Base-by-base conservation (phyloP, 2,888 invertebrate genomes). In the Drosophila multiciliata region DNA sequence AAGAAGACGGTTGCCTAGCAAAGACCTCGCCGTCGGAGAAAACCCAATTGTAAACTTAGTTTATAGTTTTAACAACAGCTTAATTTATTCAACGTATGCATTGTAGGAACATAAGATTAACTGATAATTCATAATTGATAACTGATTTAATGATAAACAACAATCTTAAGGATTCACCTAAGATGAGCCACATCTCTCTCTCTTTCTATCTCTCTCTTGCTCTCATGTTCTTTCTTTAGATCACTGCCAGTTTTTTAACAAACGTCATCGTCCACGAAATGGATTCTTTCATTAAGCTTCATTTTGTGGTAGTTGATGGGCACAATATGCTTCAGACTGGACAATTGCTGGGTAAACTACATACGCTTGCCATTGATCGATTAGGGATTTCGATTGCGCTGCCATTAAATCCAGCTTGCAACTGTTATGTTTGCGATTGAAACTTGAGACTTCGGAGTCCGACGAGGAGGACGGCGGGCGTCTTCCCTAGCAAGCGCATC, bases 51-150 rank as follows among this genome's bases (percentile, higher is more conserved):
- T 32, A 67, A 50, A 49, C 67, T 33, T 38, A 45, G 23, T 17
- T 32, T 45, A 35, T 61, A 36, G 57, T 50, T 35, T 54, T 35
- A 55, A 58, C 55, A 32, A 67, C 61, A 72, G 59, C 71, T 60
- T 73, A 77, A 76, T 67, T 76, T 76, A 76, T 76, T 75, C 29
- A 7, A 53, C 9, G 36, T 33, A 58, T 55, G 48, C 38, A n/a
- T 33, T 50, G 29, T 29, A 45, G 29, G 42, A 54, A 7, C 23
- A 38, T 54, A 66, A 66, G 53, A 45, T 45, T 23, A 23, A 23
- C 8, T 45, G 45, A 23, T 45, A 45, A 55, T 29, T 38, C 36
- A 38, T 55, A 55, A 55, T 26, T n/a, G 38, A 55, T 38, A 38
- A 55, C 55, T 55, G 55, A 55, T 55, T 38, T n/a, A 55, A 38